These are phyloP conservation scores for Thera obeliscata DNA, from an alignment of 2,888 invertebrate species.

Conservation along the genomic window DNA sequence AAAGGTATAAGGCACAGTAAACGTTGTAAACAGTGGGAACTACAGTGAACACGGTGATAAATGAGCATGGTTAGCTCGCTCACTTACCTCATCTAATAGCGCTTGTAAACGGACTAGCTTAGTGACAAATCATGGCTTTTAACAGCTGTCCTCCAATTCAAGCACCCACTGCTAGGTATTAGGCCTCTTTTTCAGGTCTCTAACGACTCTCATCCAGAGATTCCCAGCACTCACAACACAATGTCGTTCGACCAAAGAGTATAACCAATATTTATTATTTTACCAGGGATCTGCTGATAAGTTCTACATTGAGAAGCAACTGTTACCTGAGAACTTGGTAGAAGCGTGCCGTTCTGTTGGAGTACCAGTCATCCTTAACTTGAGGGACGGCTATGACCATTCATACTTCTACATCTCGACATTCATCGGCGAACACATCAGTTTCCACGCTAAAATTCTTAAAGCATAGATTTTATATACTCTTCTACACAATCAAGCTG, in stretches of 20 bases:
- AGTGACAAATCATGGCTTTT: no score
- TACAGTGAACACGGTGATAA: background rate
- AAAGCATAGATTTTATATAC: conserved; percentile 58
- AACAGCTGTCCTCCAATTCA: no score
- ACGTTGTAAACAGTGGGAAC: background rate
- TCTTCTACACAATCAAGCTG: background rate
- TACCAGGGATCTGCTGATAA: conserved; percentile 92
- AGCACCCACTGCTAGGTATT: no score
- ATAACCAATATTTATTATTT: conserved; percentile 2
- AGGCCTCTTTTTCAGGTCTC: no score
- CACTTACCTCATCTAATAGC: no score
- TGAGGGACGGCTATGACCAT: conserved; percentile 96
- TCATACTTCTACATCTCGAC: conserved; percentile 96
- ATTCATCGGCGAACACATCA: conserved; percentile 96
- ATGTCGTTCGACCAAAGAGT: no score
- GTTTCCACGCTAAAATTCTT: conserved; percentile 93
- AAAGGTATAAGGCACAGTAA: conserved; percentile 9
- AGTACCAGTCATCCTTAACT: conserved; percentile 88
- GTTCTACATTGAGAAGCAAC: conserved; percentile 89
- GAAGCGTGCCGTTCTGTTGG: conserved; percentile 88
- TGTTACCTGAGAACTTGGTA: conserved; percentile 93
- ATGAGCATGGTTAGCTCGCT: no score
- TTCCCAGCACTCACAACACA: no score
- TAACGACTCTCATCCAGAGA: no score
- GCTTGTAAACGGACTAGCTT: no score